Evolutionary conservation across 2,797 vertebrate genomes (phyloP).

Genomic region (Amblyraja radiata): DNA sequence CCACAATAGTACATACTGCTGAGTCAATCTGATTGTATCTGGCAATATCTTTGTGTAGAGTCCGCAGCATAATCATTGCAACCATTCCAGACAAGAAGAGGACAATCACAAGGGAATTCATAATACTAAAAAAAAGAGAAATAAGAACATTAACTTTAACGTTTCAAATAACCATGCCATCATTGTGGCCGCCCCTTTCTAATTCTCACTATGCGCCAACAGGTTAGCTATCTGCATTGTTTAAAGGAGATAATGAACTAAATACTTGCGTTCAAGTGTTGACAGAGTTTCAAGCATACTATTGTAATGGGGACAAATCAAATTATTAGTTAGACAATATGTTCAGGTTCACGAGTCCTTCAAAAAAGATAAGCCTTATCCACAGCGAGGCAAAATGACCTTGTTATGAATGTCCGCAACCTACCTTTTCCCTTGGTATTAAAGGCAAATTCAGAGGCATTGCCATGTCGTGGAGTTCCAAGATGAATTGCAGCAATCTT

Average conservation of each 20-base stretch:
- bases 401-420: neutral
- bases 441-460: neutral
- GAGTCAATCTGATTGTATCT: constrained; percentile 81
- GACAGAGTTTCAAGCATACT: neutral
- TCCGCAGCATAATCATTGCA: constrained; percentile 82
- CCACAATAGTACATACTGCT: constrained; percentile 47
- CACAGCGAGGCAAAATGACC: too few relatives aligned
- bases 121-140: constrained; percentile 59
- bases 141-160: neutral
- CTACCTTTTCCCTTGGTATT: neutral
- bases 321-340: neutral
- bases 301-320: neutral
- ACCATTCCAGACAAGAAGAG: constrained; percentile 87
- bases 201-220: too few relatives aligned
- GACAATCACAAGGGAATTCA: constrained; percentile 84
- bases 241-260: neutral
- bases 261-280: neutral
- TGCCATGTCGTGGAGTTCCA: neutral
- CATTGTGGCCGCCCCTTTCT: too few relatives aligned
- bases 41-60: constrained; percentile 80
- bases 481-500: neutral
- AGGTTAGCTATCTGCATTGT: neutral
- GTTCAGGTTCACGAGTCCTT: neutral
- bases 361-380: too few relatives aligned
- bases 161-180: neutral